Evolutionary conservation across 2,888 invertebrate genomes (phyloP), one percentile per base, ranked within the genome.

Genomic region (Clusia tigrina): DNA sequence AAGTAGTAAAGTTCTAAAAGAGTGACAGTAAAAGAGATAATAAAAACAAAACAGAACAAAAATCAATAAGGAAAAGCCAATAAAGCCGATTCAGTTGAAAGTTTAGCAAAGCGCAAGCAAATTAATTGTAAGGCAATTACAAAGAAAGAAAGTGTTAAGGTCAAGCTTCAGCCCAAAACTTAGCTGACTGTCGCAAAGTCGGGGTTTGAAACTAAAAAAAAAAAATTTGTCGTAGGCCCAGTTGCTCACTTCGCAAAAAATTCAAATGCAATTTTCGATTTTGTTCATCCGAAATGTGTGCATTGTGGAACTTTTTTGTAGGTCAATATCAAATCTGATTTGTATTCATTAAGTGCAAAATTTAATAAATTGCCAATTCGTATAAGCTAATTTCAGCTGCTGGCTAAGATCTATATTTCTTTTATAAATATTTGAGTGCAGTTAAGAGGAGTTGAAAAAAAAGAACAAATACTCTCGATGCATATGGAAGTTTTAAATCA

Each of bases 41-140:
- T 37, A 15, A 24, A 59, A 61, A 57, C 32, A 32, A 23, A 59
- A 64, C 18, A 53, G 37, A 56, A 48, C 58, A 46, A 54, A 52
- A 54, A 52, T 25, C 42, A 42, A 26, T 12, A 26, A 18, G 48
- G 23, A 55, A 56, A 26, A 65, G 64, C 58, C 56, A 58, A 66
- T 67, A 53, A 61, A 42, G 63, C 42, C 37, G 54, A 54, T 60
- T 46, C 38, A 48, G 23, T 48, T 42, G n/a, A 58, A 6, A 32
- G 42, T 22, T 55, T 60, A 65, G 55, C 23, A 24, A 66, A 66
- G 67, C 62, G 38, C 62, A 67, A 67, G 69, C 67, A 69, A 66
- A 67, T 65, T 25, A 66, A 32, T 55, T 46, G 26, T 38, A 62
- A 42, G 42, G n/a, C 42, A 57, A 20, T 18, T 24, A 56, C 2